These are phyloP conservation scores for Hydractinia echinata DNA, from an alignment of 30 jellyfish, hydroid and myxozoan genomes.

Conservation along the genomic window DNA sequence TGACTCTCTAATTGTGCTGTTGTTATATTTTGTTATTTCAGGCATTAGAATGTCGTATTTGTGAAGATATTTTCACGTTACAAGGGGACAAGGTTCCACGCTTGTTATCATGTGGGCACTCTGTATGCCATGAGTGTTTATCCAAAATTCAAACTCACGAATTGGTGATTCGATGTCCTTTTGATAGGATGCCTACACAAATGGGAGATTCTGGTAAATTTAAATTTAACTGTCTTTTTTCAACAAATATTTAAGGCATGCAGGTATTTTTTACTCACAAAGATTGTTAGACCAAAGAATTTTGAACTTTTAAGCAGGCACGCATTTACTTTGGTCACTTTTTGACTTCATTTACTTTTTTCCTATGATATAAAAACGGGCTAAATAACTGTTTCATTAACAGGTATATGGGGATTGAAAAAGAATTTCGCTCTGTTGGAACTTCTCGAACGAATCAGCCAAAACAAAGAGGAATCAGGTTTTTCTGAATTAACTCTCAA, in stretches of 20 bases:
- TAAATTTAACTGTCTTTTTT: too few relatives aligned
- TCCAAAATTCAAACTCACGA: conserved; percentile 50
- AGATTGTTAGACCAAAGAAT: too few relatives aligned
- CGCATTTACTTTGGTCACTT: too few relatives aligned
- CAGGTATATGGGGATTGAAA: conserved; percentile 91
- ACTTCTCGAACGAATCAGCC: conserved; percentile 68
- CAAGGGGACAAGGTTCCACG: conserved; percentile 94
- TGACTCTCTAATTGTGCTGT: too few relatives aligned
- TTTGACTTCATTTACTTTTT: too few relatives aligned
- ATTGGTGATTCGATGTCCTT: conserved; percentile 64
- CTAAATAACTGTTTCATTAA: background rate
- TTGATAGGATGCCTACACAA: conserved; percentile 82
- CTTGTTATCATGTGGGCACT: conserved; percentile 86
- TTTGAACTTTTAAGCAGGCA: too few relatives aligned
- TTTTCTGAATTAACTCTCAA: conserved; percentile 32
- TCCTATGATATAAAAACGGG: too few relatives aligned
- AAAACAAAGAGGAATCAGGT: conserved; percentile 10
- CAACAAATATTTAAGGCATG: too few relatives aligned
- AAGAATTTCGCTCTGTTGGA: conserved; percentile 88
- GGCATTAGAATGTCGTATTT: conserved; percentile 91
- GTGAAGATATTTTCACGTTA: conserved; percentile 71
- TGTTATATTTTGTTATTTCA: background rate
- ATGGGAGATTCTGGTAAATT: conserved; percentile 63
- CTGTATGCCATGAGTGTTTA: conserved; percentile 93
- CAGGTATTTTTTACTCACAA: too few relatives aligned